Base-by-base conservation (phyloP, 2,888 invertebrate genomes). In the Hermodice carunculata region DNA sequence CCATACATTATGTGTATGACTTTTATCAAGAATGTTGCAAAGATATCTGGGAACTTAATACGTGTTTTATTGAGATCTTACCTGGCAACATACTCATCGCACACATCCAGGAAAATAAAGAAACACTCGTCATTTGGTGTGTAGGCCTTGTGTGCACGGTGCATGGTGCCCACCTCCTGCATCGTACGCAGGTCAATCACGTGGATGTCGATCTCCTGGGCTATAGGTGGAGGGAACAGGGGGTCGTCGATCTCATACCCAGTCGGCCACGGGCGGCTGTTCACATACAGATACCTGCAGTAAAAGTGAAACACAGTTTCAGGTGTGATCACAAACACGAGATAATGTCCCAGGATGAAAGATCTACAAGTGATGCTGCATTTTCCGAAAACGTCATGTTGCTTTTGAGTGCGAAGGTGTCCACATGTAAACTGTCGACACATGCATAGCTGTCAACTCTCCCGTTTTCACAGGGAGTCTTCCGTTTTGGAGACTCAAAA, bases 91-190 rank as follows among this genome's bases (percentile, higher is more conserved):
- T 93, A 94, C 81, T 93, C 91, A 73, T 93, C 90, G 77, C 91
- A 92, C 4, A 93, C 94, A 83, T 94, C 93, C 49, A 94, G 87
- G 84, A 94, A 94, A 78, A 94, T 93, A 80, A 94, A 94, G 83
- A 93, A 94, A 77, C 94, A 94, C 80, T 94, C 93, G 61, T 92
- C 92, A 80, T 93, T 93, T 1, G 93, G 91, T 2, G 94, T 94
- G 81, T 92, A 94, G 0, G 93, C 93, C 81, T 92, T 92, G 83
- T 94, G 94, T 0, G 93, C 90, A 64, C 92, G 88, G 31, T 93
- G 84, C 91, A 93, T 92, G 62, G 90, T 92, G 3, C 93, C 94
- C 3, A 93, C 92, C 77, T 85, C 90, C 79, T 91, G 90, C 66
- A 94, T 87, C 0, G 91, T 92, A 64, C 90, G 89, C 71, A 94